Evolutionary conservation across 2,113 vertebrate species (phyloP).

Genomic region (Mormoops blainvillei): DNA sequence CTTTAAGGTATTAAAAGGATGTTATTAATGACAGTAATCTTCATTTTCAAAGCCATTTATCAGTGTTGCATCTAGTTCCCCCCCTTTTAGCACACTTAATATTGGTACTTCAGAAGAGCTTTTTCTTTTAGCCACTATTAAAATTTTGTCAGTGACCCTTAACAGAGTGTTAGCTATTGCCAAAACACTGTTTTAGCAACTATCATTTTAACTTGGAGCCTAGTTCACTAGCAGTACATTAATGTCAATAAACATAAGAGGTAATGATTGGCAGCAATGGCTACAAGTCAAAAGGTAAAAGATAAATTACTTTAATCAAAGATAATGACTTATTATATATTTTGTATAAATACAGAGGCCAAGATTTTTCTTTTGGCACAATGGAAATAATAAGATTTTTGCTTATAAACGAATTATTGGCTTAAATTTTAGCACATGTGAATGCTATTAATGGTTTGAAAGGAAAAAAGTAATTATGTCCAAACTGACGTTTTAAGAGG

Average conservation of each 20-base stretch:
- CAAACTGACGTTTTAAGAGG: not conserved
- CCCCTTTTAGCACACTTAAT: not conserved
- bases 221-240: not conserved
- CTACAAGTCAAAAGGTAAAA: not conserved
- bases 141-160: conserved; percentile 14
- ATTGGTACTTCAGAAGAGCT: not conserved
- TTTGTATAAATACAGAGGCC: not conserved
- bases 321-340: not conserved
- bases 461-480: not conserved
- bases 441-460: not conserved
- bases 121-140: not conserved
- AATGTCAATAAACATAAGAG: not conserved
- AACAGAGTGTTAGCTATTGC: not conserved
- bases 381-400: not conserved
- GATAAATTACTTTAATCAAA: conserved; percentile 19
- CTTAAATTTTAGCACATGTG: conserved; percentile 1
- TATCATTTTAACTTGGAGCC: not conserved
- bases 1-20: not conserved
- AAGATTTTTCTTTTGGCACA: conserved; percentile 17
- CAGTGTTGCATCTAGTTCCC: not conserved
- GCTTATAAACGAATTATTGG: not conserved
- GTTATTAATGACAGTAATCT: not conserved
- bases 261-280: not conserved
- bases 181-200: not conserved
- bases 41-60: conserved; percentile 2